These are phyloP conservation scores for Prunella himalayana DNA, from an alignment of 2,113 vertebrate species.

Conservation along the genomic window DNA sequence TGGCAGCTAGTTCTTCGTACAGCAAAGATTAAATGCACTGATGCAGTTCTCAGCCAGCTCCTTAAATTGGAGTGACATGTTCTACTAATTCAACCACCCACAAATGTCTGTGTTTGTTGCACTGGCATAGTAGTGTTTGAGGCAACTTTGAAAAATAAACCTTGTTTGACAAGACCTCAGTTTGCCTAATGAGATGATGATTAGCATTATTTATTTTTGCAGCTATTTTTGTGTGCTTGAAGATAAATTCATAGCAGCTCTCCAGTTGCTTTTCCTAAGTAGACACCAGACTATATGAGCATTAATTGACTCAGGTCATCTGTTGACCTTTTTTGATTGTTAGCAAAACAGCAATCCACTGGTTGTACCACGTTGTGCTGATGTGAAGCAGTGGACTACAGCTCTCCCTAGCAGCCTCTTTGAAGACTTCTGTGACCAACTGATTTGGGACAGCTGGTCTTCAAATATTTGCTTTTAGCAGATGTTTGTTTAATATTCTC, in stretches of 20 bases:
- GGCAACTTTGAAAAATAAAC: not conserved
- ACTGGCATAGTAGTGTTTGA: not conserved
- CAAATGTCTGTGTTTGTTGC: not conserved
- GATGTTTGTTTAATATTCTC: not conserved
- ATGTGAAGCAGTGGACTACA: not conserved
- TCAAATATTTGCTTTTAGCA: not conserved
- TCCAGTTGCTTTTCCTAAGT: not conserved
- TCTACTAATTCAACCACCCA: not conserved
- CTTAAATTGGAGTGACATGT: not conserved
- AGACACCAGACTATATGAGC: not conserved
- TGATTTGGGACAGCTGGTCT: not conserved
- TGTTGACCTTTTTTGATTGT: not conserved
- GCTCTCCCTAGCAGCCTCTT: not conserved
- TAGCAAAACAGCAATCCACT: not conserved
- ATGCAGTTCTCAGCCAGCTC: not conserved
- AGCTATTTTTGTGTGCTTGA: not conserved
- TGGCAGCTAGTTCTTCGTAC: not conserved
- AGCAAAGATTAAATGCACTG: not conserved
- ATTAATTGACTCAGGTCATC: not conserved
- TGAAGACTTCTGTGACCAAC: not conserved
- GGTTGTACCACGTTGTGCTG: accelerated
- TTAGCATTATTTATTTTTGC: not conserved
- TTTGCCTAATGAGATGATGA: not conserved
- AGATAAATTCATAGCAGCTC: not conserved
- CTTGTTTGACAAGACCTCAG: not conserved